phyloP scores from a whole-genome alignment of 1,140 invertebrate genomes.

The Leguminivora glycinivorella region DNA sequence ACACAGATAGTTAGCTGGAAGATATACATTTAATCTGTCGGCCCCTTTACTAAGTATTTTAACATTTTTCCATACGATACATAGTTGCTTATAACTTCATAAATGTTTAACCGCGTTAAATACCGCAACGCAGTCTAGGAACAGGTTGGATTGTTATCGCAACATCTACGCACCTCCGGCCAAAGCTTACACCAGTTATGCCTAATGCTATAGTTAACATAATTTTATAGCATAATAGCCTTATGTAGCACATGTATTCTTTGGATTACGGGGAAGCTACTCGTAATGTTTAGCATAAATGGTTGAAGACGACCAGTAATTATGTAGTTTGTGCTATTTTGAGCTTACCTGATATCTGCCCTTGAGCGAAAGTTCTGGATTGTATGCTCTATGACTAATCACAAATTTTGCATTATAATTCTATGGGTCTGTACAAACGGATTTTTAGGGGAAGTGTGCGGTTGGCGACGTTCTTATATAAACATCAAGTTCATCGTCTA shows the following conservation, averaged over 20 bases:
- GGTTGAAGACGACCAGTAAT: not conserved
- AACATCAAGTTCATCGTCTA: too few relatives aligned
- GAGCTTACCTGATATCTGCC: not conserved
- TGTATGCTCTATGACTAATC: too few relatives aligned
- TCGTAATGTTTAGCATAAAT: not conserved
- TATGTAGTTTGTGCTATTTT: not conserved
- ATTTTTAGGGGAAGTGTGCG: too few relatives aligned
- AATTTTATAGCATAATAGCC: not conserved
- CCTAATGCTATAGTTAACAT: not conserved
- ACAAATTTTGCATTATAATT: too few relatives aligned
- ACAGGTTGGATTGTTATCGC: constrained; percentile 3
- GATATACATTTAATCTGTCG: too few relatives aligned
- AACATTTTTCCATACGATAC: too few relatives aligned
- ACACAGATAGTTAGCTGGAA: too few relatives aligned
- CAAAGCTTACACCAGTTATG: not conserved
- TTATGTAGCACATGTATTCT: not conserved
- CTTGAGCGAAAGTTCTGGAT: not conserved
- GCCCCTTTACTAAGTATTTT: too few relatives aligned
- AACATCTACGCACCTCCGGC: constrained; percentile 3
- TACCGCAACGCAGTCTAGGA: not conserved
- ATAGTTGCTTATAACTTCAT: not conserved
- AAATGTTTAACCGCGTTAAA: not conserved
- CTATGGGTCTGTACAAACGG: too few relatives aligned
- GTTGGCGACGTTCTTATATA: too few relatives aligned
- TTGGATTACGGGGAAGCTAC: not conserved